phyloP scores from a whole-genome alignment of 2,113 vertebrate genomes.

The Mesoclemmys tuberculata region DNA sequence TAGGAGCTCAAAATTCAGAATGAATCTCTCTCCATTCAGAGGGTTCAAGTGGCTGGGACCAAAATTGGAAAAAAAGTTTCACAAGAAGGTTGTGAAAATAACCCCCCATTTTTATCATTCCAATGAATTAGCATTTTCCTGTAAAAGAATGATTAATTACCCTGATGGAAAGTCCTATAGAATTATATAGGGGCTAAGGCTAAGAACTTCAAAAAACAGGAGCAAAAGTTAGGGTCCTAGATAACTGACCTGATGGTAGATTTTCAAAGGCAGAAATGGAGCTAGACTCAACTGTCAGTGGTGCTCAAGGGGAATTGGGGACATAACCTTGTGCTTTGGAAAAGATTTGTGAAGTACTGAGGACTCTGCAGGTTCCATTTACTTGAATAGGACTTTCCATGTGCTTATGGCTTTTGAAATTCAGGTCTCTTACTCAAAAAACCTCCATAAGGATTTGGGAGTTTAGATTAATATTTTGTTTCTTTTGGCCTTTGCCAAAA shows the following conservation, averaged over 20 bases:
- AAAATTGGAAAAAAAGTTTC: not conserved
- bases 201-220: not conserved
- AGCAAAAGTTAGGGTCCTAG: not conserved
- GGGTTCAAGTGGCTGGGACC: rapidly evolving
- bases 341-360: not conserved
- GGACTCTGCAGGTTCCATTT: not conserved
- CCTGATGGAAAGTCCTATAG: not conserved
- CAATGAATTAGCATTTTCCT: not conserved
- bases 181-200: not conserved
- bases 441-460: not conserved
- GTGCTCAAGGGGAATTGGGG: not conserved
- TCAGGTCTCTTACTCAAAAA: not conserved
- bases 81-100: not conserved
- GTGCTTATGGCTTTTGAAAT: not conserved
- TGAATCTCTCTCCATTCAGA: not conserved
- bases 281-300: not conserved
- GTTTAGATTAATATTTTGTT: not conserved
- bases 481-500: not conserved
- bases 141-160: not conserved
- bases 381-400: not conserved
- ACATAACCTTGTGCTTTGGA: not conserved
- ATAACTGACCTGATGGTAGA: not conserved
- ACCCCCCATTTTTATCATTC: not conserved
- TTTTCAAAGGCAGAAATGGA: not conserved
- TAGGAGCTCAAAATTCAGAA: not conserved